A percentile compares a stretch with the other conserved stretches of the same genome.
Evolutionary conservation across 2,888 invertebrate genomes (phyloP).

Genomic region (Acanthosoma haemorrhoidale): DNA sequence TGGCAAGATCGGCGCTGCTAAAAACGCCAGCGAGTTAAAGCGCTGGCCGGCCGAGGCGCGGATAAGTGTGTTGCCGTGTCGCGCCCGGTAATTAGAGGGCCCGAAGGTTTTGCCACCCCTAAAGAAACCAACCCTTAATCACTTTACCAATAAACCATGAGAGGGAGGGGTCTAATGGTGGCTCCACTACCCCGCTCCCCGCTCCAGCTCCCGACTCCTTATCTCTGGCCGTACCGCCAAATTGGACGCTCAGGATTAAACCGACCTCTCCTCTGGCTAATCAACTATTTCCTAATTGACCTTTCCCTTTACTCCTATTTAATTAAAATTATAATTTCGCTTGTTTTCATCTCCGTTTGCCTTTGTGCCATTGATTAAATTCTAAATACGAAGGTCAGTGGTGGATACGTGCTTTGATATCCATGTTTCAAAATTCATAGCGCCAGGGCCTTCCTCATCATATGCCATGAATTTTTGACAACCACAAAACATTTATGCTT

Average conservation of each 20-base stretch:
- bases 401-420: too few relatives aligned
- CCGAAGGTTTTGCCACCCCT: conserved; percentile 22
- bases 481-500: too few relatives aligned
- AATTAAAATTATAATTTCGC: conserved; percentile 26
- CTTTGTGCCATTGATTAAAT: too few relatives aligned
- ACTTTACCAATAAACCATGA: conserved; percentile 39
- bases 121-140: conserved; percentile 38
- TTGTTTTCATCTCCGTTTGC: not conserved
- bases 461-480: too few relatives aligned
- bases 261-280: not conserved
- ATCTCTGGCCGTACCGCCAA: conserved; percentile 6
- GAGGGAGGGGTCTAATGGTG: not conserved
- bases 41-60: not conserved
- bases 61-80: not conserved
- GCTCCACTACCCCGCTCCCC: not conserved
- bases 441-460: too few relatives aligned
- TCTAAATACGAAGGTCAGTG: too few relatives aligned
- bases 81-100: conserved; percentile 26
- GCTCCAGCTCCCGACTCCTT: not conserved
- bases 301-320: conserved; percentile 11
- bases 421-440: too few relatives aligned
- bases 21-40: not conserved
- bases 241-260: conserved; percentile 2
- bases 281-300: not conserved
- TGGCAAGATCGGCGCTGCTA: too few relatives aligned